Evolutionary conservation across 2,113 vertebrate genomes (phyloP), one percentile per base, ranked within the genome.

Genomic region (Acrocephalus arundinaceus): DNA sequence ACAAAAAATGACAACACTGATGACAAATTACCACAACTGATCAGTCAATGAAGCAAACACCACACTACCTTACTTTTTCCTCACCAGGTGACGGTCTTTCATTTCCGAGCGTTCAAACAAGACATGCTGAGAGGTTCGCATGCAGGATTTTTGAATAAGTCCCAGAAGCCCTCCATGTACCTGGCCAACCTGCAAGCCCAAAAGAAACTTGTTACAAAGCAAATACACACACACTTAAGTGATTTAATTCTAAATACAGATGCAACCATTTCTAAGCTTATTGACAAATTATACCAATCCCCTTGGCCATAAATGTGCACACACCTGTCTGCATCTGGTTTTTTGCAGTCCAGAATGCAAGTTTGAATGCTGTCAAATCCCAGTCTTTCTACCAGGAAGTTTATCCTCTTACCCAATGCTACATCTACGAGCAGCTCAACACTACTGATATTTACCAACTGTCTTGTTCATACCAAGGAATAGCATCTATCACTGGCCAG

Each of bases 21-120:
- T 46, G 77, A 70, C 68, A 76, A 59, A 39, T 63, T 71, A 75
- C 52, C 41, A 72, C 48, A 78, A 25, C 18, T 71, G 57, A 71
- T 0, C 5, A 37, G 81, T 68, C 43, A 92, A 70, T 33, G 37
- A 78, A 93, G 48, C 25, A 54, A 78, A 43, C 15, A 80, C 6
- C n/a, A 86, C 90, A 45, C 55, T 65, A 75, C 67, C 65, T 97
- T 97, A 99, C 99, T 98, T 98, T 97, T 97, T 98, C 94, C 98
- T 98, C 92, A 99, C 99, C 13, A 99, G 93, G 37, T 98, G 98
- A 39, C 98, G 98, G 92, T 99, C 99, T 90, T 98, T 99, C 97
- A 99, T 98, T 98, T 99, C 99, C 1, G 98, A 99, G 90, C 99
- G 98, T 94, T 99, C 99, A 94, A 99, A 99, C 98, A 99, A 98